Percentiles rank a stretch among this genome's conserved stretches.
Conservation (phyloP, 1,140 invertebrate genomes). For the Drosophila obscura region DNA sequence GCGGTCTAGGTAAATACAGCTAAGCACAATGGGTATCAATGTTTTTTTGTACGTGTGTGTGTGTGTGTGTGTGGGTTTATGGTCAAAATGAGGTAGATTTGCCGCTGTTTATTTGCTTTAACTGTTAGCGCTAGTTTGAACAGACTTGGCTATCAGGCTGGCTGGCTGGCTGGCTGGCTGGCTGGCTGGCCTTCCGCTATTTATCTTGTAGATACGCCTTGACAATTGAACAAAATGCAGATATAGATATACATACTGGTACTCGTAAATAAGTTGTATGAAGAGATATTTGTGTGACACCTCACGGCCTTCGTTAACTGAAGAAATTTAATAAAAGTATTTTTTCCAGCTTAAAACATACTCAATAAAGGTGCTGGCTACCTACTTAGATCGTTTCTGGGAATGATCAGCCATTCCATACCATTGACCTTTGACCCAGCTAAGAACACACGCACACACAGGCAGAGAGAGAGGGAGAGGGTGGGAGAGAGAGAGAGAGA, state of each 20-base stretch:
- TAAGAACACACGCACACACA: conserved; percentile 28
- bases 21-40: conserved; percentile 14
- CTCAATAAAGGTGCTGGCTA: background rate
- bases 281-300: too few relatives aligned
- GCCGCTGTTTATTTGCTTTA: conserved; percentile 39
- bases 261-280: background rate
- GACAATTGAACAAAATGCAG: conserved; percentile 46
- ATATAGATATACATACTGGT: background rate
- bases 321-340: background rate
- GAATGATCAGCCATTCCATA: conserved; percentile 4
- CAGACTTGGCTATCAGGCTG: background rate
- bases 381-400: conserved; percentile 7
- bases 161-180: conserved; percentile 7
- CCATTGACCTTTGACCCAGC: conserved; percentile 67
- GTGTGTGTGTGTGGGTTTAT: conserved; percentile 15
- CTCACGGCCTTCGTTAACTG: too few relatives aligned
- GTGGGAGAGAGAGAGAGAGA: too few relatives aligned
- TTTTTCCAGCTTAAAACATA: background rate
- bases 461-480: too few relatives aligned
- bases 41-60: conserved; percentile 4
- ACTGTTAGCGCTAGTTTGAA: conserved; percentile 38
- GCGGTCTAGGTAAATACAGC: conserved; percentile 20
- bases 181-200: conserved; percentile 44
- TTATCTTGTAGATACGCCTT: conserved; percentile 50
- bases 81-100: conserved; percentile 38